Conservation (phyloP, 53 echinoderm and acorn worm genomes). For the Hippasteria phrygiana region DNA sequence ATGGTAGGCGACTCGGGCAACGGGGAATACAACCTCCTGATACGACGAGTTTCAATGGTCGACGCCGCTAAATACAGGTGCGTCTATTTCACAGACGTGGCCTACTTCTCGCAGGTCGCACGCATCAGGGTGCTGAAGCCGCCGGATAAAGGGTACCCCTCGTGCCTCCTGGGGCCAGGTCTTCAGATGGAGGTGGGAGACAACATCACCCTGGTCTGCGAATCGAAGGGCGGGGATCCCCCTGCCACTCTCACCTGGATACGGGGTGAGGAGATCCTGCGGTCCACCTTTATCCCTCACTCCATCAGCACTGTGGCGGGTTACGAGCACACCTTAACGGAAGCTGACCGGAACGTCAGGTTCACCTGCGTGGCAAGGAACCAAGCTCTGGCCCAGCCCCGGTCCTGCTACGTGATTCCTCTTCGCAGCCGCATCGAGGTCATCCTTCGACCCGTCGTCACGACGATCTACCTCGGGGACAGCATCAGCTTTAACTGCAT, state of each 20-base stretch:
- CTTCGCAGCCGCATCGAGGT: slow-evolving; percentile 78
- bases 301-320: slow-evolving; percentile 34
- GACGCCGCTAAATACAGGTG: slow-evolving; percentile 79
- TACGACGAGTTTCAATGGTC: slow-evolving; percentile 53
- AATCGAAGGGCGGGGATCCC: slow-evolving; percentile 88
- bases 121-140: slow-evolving; percentile 74
- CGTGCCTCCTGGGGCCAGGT: slow-evolving; percentile 69
- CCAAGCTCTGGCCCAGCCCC: slow-evolving; percentile 74
- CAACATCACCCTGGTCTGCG: slow-evolving; percentile 83
- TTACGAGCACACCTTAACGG: slow-evolving; percentile 65
- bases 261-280: slow-evolving; percentile 52
- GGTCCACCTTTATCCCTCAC: not conserved
- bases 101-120: slow-evolving; percentile 71
- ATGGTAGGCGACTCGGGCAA: slow-evolving; percentile 70
- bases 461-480: slow-evolving; percentile 69
- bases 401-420: slow-evolving; percentile 82
- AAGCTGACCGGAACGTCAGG: slow-evolving; percentile 73
- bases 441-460: slow-evolving; percentile 68
- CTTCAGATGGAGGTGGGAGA: slow-evolving; percentile 73
- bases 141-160: slow-evolving; percentile 75
- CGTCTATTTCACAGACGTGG: slow-evolving; percentile 62
- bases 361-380: slow-evolving; percentile 83
- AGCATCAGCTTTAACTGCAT: slow-evolving; percentile 72
- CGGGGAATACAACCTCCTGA: slow-evolving; percentile 81
- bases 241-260: slow-evolving; percentile 87